Evolutionary conservation across 2,888 invertebrate species (phyloP), one percentile per base, ranked within the genome.

Genomic region (Protophormia terraenovae): DNA sequence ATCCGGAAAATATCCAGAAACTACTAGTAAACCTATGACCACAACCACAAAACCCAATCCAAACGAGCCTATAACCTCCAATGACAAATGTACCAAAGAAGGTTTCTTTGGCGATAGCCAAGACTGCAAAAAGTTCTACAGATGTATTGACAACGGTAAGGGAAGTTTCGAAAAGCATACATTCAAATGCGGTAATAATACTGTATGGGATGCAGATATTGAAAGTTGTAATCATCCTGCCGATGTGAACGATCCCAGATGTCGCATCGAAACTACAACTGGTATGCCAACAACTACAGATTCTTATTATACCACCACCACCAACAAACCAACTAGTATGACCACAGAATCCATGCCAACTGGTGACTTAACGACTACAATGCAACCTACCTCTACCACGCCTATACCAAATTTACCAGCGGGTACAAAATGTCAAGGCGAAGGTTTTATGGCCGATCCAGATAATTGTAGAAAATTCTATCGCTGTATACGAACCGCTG

Each of bases 391-490:
- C 24, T 87, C 89, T 0, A 87, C 90, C 24, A 89, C 89, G 3
- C 87, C 88, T 1, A 84, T 90, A 32, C 90, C 91, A 19, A 92
- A 90, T 79, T 85, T 91, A 2, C 90, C 91, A 10, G 87, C 92
- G 0, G 92, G 92, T 89, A 87, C 92, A 29, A 88, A 90, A 73
- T 95, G 95, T 89, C 89, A 93, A 10, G 91, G 92, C 22, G 94
- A 94, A 90, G 96, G 96, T 6, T 96, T 94, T 88, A 95, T 94
- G 92, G 94, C 95, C 0, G 93, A 95, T 89, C 94, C 94, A 2
- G 93, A 93, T 55, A 93, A 95, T 86, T 95, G 95, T 85, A 93
- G 91, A 14, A 94, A 94, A 87, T 95, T 95, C 90, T 94, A 94
- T 84, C 93, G 95, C 58, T 95, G 95, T 87, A 95, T 95, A 0